Base-by-base conservation (phyloP, 2,888 invertebrate species). In the Acronicta leporina region DNA sequence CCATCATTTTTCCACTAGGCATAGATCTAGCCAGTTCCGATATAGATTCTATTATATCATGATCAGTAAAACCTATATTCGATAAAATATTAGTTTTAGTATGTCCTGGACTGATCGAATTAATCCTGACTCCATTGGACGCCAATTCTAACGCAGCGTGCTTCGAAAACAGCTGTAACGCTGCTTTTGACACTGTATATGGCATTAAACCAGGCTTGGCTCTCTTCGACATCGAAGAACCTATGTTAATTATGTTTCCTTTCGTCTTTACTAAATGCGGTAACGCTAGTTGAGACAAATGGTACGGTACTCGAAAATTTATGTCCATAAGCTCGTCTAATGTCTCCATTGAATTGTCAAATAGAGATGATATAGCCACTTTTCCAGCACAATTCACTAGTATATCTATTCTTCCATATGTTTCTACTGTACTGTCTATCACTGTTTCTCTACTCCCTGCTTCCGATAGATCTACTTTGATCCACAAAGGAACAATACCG, bases 301-400 rank as follows among this genome's bases (percentile, higher is more conserved):
- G 62, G 46, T 86, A 87, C 0, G 87, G 87, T 1, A 88, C 85
- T 44, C 87, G 67, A n/a, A 87, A 73, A 54, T 87, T 86, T 25
- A 88, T 83, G 1, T 80, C 83, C 80, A 88, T 86, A 10, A 87
- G 55, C 38, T 85, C 85, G 46, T 89, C 88, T 20, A 88, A 83
- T 0, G 68, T 65, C 0, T 83, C 76, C 78, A 88, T 87, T 0
- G 75, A 68, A 14, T 77, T 63, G 27, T 87, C 88, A 43, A 80
- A 80, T 0, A 88, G 59, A 0, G 84, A 85, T 13, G 87, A 79
- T 8, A 84, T 42, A 0, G 71, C 62, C 6, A 83, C 61, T 70
- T 79, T 79, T 0, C 87, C 86, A 0, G 88, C 88, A 53, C 86
- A 83, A 46, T 89, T 89, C 10, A 89, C 74, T 20, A 89, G 44